Evolutionary conservation across 2,797 vertebrate genomes (phyloP).

Genomic region (Eremophila alpestris): DNA sequence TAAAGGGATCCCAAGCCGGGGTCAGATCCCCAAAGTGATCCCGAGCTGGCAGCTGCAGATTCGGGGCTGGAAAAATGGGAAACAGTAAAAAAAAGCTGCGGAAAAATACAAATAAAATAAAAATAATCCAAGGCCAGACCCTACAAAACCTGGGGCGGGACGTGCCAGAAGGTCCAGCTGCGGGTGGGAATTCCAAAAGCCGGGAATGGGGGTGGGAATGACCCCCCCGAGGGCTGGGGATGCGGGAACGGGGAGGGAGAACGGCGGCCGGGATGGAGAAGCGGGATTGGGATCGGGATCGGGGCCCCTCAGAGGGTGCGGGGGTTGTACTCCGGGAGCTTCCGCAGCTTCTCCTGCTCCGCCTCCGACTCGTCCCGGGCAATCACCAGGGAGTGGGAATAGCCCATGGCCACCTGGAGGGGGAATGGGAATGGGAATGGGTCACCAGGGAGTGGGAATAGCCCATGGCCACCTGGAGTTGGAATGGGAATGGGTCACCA

Average conservation of each 20-base stretch:
- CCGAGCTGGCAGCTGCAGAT: accelerated
- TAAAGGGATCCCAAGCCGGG: not conserved
- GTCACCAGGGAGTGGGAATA: not conserved
- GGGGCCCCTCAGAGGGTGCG: slow-evolving; percentile 86
- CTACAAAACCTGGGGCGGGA: not conserved
- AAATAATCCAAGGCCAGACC: not conserved
- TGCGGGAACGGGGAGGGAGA: not conserved
- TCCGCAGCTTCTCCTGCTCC: slow-evolving; percentile 89
- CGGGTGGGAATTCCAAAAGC: not conserved
- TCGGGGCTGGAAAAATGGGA: not conserved
- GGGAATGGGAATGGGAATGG: not conserved
- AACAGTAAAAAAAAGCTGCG: not conserved
- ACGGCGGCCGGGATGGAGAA: slow-evolving; percentile 43
- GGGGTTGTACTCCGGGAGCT: slow-evolving; percentile 95
- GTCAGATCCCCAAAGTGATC: not conserved
- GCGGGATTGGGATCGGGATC: not conserved
- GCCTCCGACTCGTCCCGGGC: slow-evolving; percentile 88
- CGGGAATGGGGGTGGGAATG: not conserved
- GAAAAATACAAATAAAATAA: not conserved
- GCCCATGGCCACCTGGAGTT: no score
- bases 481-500: no score
- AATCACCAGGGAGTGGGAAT: slow-evolving; percentile 88
- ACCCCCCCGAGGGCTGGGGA: not conserved
- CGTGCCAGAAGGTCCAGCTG: slow-evolving; percentile 19
- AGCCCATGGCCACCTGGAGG: slow-evolving; percentile 87